Conservation (phyloP, 2,797 vertebrate species). For the Neostethus bicornis region DNA sequence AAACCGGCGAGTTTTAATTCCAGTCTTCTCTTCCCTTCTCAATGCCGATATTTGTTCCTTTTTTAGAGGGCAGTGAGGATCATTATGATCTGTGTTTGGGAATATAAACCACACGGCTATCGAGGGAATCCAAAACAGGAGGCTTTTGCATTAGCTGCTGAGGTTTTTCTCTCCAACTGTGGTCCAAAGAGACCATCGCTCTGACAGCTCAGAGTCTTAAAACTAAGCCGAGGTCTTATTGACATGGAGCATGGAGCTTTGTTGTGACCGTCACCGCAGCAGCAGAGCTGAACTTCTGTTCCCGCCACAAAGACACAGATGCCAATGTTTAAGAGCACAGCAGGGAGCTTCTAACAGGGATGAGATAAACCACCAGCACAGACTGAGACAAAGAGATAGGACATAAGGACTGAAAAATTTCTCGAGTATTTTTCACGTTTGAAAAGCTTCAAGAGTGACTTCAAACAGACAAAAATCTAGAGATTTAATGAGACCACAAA, state of each 20-base stretch:
- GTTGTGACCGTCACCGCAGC: constrained; percentile 38
- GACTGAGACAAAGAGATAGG: constrained; percentile 13
- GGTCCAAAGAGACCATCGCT: constrained; percentile 29
- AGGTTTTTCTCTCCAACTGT: constrained; percentile 19
- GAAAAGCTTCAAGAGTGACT: constrained; percentile 9
- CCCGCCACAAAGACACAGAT: constrained; percentile 48
- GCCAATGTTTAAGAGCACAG: constrained; percentile 56
- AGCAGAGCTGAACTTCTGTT: constrained; percentile 36
- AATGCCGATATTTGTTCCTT: constrained; percentile 23
- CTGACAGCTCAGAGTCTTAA: constrained; percentile 38
- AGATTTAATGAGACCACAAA: neutral
- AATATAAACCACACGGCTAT: constrained; percentile 7
- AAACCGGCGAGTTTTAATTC: constrained; percentile 2
- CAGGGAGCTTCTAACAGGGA: constrained; percentile 15
- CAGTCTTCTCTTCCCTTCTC: neutral
- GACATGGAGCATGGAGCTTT: constrained; percentile 51
- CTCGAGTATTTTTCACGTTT: constrained; percentile 23
- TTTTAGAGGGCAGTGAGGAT: constrained; percentile 1
- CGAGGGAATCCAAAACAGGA: constrained; percentile 12
- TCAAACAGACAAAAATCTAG: neutral
- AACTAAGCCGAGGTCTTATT: constrained; percentile 51
- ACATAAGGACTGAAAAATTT: constrained; percentile 25
- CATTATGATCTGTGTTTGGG: constrained; percentile 7
- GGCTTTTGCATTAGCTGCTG: constrained; percentile 37
- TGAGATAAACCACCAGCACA: constrained; percentile 10